Percentiles rank a stretch among this genome's conserved stretches.
These are phyloP conservation scores for Cataglyphis altisquamis DNA, from an alignment of 2,888 invertebrate genomes.

Conservation along the genomic window DNA sequence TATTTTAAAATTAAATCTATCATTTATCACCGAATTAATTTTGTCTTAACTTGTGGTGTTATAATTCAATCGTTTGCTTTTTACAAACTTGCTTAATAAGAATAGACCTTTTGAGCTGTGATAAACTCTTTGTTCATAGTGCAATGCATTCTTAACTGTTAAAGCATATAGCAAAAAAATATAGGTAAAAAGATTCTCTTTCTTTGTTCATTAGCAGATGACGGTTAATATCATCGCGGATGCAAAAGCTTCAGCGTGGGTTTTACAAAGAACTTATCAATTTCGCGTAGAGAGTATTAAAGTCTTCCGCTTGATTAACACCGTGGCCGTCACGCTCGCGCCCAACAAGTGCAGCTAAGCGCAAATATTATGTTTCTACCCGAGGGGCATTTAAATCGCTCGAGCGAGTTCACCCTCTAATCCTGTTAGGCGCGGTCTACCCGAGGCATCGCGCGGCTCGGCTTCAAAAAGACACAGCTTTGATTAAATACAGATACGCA, in stretches of 20 bases:
- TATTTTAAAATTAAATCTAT: neutral
- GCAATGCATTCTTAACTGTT: neutral
- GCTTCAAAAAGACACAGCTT: slow-evolving; percentile 42
- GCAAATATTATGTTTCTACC: slow-evolving; percentile 70
- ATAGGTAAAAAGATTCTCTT: neutral
- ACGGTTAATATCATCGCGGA: neutral
- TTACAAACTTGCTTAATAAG: neutral
- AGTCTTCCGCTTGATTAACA: slow-evolving; percentile 62
- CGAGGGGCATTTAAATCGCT: slow-evolving; percentile 71
- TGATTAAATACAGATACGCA: slow-evolving; percentile 26
- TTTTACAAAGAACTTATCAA: slow-evolving; percentile 42
- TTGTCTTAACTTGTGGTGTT: neutral
- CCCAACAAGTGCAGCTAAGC: slow-evolving; percentile 65
- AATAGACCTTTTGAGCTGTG: neutral
- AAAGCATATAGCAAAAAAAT: slow-evolving; percentile 12
- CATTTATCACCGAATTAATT: neutral
- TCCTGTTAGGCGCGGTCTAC: slow-evolving; percentile 69
- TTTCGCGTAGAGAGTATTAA: slow-evolving; percentile 42
- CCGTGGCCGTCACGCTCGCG: slow-evolving; percentile 45
- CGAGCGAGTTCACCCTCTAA: slow-evolving; percentile 70
- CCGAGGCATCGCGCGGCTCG: slow-evolving; percentile 37
- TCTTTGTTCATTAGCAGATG: neutral
- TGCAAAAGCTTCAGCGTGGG: slow-evolving; percentile 21
- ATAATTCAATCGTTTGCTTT: neutral
- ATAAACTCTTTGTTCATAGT: neutral